Evolutionary conservation across 2,888 invertebrate species (phyloP).

Genomic region (Pristionchus mayeri): DNA sequence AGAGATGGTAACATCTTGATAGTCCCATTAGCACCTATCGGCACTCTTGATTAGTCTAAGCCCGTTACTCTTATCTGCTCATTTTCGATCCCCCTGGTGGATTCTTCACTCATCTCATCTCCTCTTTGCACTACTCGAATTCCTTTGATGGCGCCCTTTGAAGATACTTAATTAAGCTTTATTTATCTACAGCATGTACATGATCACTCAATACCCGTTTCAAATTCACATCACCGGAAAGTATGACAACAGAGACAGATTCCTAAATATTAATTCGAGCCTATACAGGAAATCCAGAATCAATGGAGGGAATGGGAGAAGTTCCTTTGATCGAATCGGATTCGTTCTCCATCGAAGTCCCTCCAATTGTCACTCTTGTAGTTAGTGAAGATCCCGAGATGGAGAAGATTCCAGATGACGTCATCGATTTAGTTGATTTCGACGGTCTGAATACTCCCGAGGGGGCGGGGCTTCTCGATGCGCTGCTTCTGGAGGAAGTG

Average conservation of each 20-base stretch:
- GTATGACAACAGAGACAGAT: neutral
- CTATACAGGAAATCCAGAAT: neutral
- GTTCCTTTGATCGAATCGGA: neutral
- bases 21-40: neutral
- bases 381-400: conserved; percentile 1
- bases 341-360: neutral
- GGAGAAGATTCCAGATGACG: conserved; percentile 12
- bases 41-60: neutral
- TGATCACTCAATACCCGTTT: no score
- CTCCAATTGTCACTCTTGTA: neutral
- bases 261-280: neutral
- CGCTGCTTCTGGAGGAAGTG: neutral
- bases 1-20: no score
- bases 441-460: neutral
- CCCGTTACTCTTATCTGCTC: conserved; percentile 8
- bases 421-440: neutral
- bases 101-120: neutral
- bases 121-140: neutral
- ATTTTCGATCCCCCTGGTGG: neutral
- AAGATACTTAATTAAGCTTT: neutral
- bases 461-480: neutral
- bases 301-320: neutral
- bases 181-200: conserved; percentile 4
- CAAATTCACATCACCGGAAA: neutral
- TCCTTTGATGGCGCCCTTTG: neutral